Conservation (phyloP, 2,888 invertebrate genomes). For the Melanostoma mellinum region DNA sequence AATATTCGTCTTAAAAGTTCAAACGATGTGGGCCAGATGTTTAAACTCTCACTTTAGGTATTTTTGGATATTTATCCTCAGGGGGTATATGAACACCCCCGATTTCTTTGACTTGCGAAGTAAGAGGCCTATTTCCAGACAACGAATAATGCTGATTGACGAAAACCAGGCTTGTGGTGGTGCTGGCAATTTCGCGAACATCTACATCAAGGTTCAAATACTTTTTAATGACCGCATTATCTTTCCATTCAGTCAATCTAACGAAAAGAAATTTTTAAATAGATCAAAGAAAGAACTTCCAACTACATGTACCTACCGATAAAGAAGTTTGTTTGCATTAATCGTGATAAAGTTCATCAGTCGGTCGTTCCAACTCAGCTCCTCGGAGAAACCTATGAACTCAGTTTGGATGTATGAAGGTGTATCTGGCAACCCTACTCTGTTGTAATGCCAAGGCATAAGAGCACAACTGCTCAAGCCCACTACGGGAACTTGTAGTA, state of each 20-base stretch:
- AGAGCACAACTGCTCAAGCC: constrained; percentile 83
- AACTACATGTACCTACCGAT: constrained; percentile 73
- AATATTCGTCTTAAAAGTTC: too few relatives aligned
- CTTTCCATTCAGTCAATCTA: constrained; percentile 74
- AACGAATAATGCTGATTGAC: constrained; percentile 85
- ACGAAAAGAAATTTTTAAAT: neutral
- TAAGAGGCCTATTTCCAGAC: constrained; percentile 84
- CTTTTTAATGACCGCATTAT: constrained; percentile 75
- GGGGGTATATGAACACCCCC: constrained; percentile 84
- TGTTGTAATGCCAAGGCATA: constrained; percentile 84
- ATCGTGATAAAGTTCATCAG: constrained; percentile 81
- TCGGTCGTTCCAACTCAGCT: constrained; percentile 83
- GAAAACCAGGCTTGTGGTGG: constrained; percentile 83
- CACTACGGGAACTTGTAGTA: constrained; percentile 84
- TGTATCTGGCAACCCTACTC: constrained; percentile 84
- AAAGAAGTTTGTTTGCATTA: constrained; percentile 77
- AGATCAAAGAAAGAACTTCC: neutral
- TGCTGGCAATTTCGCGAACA: constrained; percentile 83
- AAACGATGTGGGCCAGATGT: too few relatives aligned
- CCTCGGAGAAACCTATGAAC: constrained; percentile 83
- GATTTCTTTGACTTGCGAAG: constrained; percentile 85
- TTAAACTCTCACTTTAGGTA: constrained; percentile 82
- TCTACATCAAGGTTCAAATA: constrained; percentile 83
- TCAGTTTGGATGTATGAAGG: constrained; percentile 85
- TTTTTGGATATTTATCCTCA: constrained; percentile 76